These are phyloP conservation scores for Macropis europaea DNA, from an alignment of 2,888 invertebrate species.

Conservation along the genomic window DNA sequence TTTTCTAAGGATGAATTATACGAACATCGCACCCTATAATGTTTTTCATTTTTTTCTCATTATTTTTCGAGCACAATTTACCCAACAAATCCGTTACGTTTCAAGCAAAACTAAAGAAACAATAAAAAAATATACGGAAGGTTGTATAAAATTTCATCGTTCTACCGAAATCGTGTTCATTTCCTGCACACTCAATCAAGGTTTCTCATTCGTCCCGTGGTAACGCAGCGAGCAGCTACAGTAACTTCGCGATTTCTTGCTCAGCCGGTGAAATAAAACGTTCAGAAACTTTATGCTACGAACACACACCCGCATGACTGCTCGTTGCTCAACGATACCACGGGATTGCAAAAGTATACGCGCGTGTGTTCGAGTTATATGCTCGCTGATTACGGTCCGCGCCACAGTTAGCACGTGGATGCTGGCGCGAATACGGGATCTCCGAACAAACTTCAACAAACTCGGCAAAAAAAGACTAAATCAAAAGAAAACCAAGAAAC, in stretches of 20 bases:
- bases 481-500: slow-evolving; percentile 14
- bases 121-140: not conserved
- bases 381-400: slow-evolving; percentile 22
- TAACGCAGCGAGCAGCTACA: slow-evolving; percentile 1
- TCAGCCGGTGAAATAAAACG: not conserved
- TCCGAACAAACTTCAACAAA: slow-evolving; percentile 53
- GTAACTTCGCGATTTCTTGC: not conserved
- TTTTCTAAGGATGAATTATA: no score
- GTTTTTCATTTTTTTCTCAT: not conserved
- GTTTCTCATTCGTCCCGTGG: slow-evolving; percentile 2
- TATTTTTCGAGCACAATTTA: not conserved
- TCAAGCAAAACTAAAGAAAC: slow-evolving; percentile 1
- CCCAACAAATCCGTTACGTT: not conserved
- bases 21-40: not conserved
- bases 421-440: slow-evolving; percentile 26
- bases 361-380: not conserved
- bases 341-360: slow-evolving; percentile 9
- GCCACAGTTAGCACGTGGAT: slow-evolving; percentile 27
- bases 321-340: not conserved
- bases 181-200: not conserved
- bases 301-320: not conserved
- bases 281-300: not conserved
- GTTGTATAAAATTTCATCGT: slow-evolving; percentile 13
- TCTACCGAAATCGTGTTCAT: slow-evolving; percentile 11
- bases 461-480: slow-evolving; percentile 14